A percentile compares a stretch with the other conserved stretches of the same genome.
Evolutionary conservation across 2,797 vertebrate genomes (phyloP).

Genomic region (Steatocranus sp.): DNA sequence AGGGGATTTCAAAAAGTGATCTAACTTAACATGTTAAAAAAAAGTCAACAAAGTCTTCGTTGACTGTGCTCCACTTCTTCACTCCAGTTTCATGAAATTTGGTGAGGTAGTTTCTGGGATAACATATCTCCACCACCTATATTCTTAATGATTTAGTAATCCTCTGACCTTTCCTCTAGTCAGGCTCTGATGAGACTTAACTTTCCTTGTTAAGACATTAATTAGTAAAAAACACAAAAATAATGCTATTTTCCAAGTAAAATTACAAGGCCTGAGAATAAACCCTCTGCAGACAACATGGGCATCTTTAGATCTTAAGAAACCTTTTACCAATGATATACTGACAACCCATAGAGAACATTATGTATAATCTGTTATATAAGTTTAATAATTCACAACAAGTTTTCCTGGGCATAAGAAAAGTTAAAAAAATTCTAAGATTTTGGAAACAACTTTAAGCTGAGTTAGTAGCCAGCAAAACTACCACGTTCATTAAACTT

Average conservation of each 20-base stretch:
- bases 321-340: not conserved
- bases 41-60: not conserved
- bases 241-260: accelerated
- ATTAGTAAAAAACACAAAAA: not conserved
- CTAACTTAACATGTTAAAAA: not conserved
- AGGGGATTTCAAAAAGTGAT: not conserved
- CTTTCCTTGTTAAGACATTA: not conserved
- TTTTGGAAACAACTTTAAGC: not conserved
- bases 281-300: not conserved
- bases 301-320: not conserved
- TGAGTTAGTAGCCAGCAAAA: not conserved
- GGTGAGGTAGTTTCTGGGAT: not conserved
- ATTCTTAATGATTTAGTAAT: not conserved
- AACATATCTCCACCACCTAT: not conserved
- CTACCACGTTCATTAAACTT: accelerated
- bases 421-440: not conserved
- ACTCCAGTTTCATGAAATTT: not conserved
- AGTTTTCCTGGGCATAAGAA: too few relatives aligned
- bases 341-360: not conserved
- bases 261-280: not conserved
- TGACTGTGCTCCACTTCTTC: not conserved
- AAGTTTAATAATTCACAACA: not conserved
- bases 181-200: not conserved
- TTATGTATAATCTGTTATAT: not conserved
- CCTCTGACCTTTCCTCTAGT: not conserved